Evolutionary conservation across 2,797 vertebrate genomes (phyloP).

Genomic region (Gallinago nigripennis): DNA sequence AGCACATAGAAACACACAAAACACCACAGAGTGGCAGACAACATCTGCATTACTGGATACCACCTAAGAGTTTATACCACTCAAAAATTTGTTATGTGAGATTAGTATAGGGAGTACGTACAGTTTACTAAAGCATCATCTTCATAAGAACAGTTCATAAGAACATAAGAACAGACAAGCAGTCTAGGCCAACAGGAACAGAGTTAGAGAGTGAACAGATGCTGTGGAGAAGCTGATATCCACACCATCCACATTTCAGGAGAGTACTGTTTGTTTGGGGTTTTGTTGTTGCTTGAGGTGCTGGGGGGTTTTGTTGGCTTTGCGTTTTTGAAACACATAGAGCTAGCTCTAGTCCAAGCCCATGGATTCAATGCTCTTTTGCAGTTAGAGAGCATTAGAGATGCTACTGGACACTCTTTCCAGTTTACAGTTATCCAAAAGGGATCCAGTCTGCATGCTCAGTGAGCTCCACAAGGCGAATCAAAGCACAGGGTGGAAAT

Average conservation of each 20-base stretch:
- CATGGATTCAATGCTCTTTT: neutral
- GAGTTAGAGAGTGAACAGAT: neutral
- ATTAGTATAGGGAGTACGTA: neutral
- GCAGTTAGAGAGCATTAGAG: neutral
- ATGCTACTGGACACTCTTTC: neutral
- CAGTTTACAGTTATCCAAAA: neutral
- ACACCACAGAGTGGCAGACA: neutral
- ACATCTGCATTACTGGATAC: neutral
- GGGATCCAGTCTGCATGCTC: neutral
- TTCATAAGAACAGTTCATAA: neutral
- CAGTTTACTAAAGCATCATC: neutral
- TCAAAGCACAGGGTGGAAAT: neutral
- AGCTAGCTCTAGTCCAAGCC: neutral
- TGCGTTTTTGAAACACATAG: neutral
- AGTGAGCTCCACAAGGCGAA: neutral
- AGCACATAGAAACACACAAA: neutral
- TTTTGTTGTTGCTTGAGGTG: neutral
- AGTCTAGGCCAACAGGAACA: neutral
- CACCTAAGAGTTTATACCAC: no score
- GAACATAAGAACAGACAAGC: no score
- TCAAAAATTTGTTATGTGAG: rapidly evolving
- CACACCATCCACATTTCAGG: neutral
- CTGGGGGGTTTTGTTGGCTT: no score
- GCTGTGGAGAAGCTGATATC: neutral
- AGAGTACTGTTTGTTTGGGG: neutral